A percentile compares a stretch with the other conserved stretches of the same genome.
Evolutionary conservation across 2,888 invertebrate genomes (phyloP).

Genomic region (Sinelater perroti): DNA sequence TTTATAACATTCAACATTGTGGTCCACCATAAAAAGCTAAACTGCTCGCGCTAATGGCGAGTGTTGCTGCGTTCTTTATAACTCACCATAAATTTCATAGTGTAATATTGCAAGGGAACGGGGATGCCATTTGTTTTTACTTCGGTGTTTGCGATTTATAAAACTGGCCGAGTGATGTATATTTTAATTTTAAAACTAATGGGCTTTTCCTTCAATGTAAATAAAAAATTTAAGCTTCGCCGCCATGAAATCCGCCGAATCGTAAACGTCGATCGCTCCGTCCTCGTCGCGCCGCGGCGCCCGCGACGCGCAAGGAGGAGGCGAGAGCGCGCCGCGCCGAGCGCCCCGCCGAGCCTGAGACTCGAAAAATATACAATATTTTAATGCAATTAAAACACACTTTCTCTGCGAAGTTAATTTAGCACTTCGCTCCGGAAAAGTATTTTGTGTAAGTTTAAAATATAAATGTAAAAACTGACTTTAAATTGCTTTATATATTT

Average conservation of each 20-base stretch:
- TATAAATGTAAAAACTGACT: slow-evolving; percentile 49
- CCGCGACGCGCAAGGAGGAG: slow-evolving; percentile 19
- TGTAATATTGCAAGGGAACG: slow-evolving; percentile 58
- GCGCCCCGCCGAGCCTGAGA: slow-evolving; percentile 46
- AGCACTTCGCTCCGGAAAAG: slow-evolving; percentile 42
- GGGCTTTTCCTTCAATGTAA: slow-evolving; percentile 56
- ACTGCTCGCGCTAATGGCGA: slow-evolving; percentile 57
- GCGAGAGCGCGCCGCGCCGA: slow-evolving; percentile 31
- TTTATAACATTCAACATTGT: slow-evolving; percentile 53
- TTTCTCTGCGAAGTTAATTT: slow-evolving; percentile 48
- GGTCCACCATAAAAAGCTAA: slow-evolving; percentile 55
- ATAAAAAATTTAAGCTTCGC: slow-evolving; percentile 55
- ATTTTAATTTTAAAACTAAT: slow-evolving; percentile 61
- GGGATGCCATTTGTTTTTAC: slow-evolving; percentile 58
- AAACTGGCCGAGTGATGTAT: slow-evolving; percentile 56
- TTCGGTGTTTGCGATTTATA: slow-evolving; percentile 51
- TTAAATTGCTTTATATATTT: slow-evolving; percentile 53
- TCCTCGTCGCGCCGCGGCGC: slow-evolving; percentile 40
- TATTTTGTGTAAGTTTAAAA: slow-evolving; percentile 47
- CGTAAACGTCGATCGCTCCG: slow-evolving; percentile 52
- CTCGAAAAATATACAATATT: slow-evolving; percentile 52
- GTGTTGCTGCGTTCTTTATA: slow-evolving; percentile 57
- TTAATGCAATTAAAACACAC: slow-evolving; percentile 55
- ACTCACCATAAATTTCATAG: slow-evolving; percentile 59
- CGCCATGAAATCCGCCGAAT: slow-evolving; percentile 49